Evolutionary conservation across 2,113 vertebrate genomes (phyloP).

Genomic region (Marcusenius ussheri): DNA sequence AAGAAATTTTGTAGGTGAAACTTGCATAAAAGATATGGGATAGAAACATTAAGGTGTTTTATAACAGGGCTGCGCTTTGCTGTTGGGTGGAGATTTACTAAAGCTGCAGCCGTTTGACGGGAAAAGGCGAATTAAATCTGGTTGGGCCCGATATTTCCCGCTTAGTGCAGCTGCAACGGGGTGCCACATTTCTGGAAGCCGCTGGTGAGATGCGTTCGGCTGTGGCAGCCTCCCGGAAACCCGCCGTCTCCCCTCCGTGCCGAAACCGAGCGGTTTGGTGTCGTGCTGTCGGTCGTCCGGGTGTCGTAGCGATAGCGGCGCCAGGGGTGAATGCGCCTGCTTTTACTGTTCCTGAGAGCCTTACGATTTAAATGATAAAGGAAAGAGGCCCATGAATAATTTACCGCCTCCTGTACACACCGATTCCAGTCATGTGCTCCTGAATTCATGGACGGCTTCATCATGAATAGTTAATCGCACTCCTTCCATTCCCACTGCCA

Average conservation of each 20-base stretch:
- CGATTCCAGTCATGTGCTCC: constrained; percentile 55
- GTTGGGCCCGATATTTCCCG: neutral
- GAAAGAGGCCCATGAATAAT: constrained; percentile 56
- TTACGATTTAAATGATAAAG: constrained; percentile 64
- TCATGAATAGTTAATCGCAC: constrained; percentile 20
- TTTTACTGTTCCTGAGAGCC: constrained; percentile 41
- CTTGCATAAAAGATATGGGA: neutral
- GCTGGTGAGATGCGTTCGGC: neutral
- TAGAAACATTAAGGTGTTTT: neutral
- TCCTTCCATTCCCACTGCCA: constrained; percentile 29
- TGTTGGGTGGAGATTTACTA: neutral
- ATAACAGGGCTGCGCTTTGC: neutral
- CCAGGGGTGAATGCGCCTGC: neutral
- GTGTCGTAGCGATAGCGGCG: neutral
- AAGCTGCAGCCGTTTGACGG: neutral
- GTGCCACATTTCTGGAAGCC: neutral
- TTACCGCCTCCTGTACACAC: constrained; percentile 48
- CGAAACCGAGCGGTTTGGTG: neutral
- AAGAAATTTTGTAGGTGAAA: neutral
- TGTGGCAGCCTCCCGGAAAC: neutral
- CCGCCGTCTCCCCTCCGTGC: neutral
- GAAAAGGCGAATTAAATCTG: neutral
- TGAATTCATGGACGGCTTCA: constrained; percentile 31
- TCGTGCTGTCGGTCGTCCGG: neutral
- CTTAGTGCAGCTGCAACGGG: neutral